Base-by-base conservation (phyloP, 2,113 vertebrate genomes). In the Perca flavescens region DNA sequence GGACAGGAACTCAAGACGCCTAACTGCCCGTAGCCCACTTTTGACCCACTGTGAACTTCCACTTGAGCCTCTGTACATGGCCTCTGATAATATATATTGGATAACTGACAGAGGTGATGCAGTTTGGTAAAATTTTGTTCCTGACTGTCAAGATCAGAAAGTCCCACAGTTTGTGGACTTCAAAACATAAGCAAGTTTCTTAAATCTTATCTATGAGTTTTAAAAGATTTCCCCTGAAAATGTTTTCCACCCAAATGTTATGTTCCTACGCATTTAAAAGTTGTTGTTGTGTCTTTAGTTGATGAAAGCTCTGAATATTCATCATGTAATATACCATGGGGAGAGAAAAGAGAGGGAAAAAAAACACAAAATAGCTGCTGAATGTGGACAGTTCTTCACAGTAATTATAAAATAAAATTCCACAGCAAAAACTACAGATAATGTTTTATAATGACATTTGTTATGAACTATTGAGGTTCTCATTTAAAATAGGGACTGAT, bases 11-110 rank as follows among this genome's bases (percentile, higher is more conserved):
- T 5, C 22, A 71, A 19, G 54, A 52, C 5, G 3, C 47, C 25
- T 40, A 43, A 1, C 28, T 16, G 36, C 74, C 67, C 36, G 64
- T 53, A 22, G 50, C 46, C 85, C 71, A 57, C 22, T 22, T 71
- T 34, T 84, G 57, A 82, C 65, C 81, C 22, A 43, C 72, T 5
- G 47, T 77, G 82, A 88, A 74, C 85, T 73, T 80, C 22, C 14
- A 15, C 43, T 8, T 7, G 17, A 85, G n/a, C 53, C n/a, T 25
- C 47, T 16, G 14, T 17, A n/a, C 7, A 11, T 43, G 40, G 9
- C 40, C 40, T 43, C 50, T 57, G 15, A 43, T 43, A 8, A 25
- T 43, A 10, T 43, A 43, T 8, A 8, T 8, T 64, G 36, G 34
- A 49, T 11, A 2, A 60, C 11, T 34, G 10, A 57, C 2, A 36